Base-by-base conservation (phyloP, 2,113 vertebrate species). In the Misgurnus mizolepis region DNA sequence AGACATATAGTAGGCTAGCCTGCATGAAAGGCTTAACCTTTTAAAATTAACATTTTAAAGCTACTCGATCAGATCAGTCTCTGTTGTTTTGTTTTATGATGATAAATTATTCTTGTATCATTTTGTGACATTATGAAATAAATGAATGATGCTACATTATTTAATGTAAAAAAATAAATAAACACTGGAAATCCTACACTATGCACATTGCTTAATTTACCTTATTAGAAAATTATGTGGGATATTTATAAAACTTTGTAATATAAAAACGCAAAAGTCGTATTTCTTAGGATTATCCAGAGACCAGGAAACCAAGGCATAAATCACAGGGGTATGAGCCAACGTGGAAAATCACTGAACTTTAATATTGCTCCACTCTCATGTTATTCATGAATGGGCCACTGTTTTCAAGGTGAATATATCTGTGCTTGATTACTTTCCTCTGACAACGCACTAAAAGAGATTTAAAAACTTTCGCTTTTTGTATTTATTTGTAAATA, bases 321-420 rank as follows among this genome's bases (percentile, higher is more conserved):
- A 18, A 75, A 65, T 58, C 53, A 50, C 17, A 34, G 3, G 41
- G 34, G 68, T 49, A 41, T 39, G 47, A n/a, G 61, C 49, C 61
- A 73, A 55, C 58, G 65, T 88, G 90, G 89, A 89, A 90, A 89
- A 53, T 85, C 80, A 82, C 81, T 78, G 65, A 45, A 50, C 14
- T 40, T 9, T 62, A 67, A 53, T 65, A 64, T 64, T 79, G 77
- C 66, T 56, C 71, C 66, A 43, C 70, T 81, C 67, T 77, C 68
- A 12, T 7, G 5, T 27, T 4, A 47, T 78, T 9, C 47, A 88
- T 91, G 87, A 92, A 92, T 88, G 85, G 80, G 67, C 60, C 80
- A 69, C 85, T 91, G 88, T 92, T 84, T 50, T 61, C 56, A 22
- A 40, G 81, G n/a, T 82, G 56, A 71, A 81, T 67, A 60, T 7